Base-by-base conservation (phyloP, 2,888 invertebrate genomes). In the Abrostola tripartita region DNA sequence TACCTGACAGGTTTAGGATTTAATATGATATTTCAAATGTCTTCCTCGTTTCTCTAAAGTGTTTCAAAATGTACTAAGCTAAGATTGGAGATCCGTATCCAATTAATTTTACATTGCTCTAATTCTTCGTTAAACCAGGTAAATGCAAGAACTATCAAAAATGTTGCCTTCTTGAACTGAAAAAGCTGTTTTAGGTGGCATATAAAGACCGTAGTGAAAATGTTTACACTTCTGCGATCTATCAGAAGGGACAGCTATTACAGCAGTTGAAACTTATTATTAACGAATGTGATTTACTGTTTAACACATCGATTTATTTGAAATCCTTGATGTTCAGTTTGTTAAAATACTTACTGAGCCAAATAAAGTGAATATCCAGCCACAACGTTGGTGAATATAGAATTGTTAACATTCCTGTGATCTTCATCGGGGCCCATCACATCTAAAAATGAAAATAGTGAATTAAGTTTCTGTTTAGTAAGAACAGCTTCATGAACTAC, bases 341-440 rank as follows among this genome's bases (percentile, higher is more conserved):
- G 9, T 6, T 41, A 0, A 11, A 8, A 9, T 47, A 90, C 92
- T 90, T 85, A 96, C 95, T 95, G 91, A 35, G 95, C 95, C 75
- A 96, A 93, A 74, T 95, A 94, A 1, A 96, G 84, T 0, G 96
- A 95, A 62, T 95, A 95, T 42, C 95, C 95, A 41, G 95, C 95
- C 0, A 95, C 92, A 0, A 95, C 95, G 77, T 96, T 96, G 1
- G 96, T 96, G 69, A 95, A 96, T 0, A 90, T 95, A 5, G 95
- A 96, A 66, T 96, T 96, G 24, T 92, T 93, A 1, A 96, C 88
- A 75, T 95, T 95, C 36, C 82, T 88, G 78, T 96, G 96, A 81
- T 96, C 95, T 90, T 96, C 96, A 71, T 96, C 96, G 0, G 96
- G 96, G 0, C 96, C 96, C 96, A 96, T 96, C 5, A 96, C 95